Evolutionary conservation across 2,888 invertebrate genomes (phyloP).

Genomic region (Chrysolina haemoptera): DNA sequence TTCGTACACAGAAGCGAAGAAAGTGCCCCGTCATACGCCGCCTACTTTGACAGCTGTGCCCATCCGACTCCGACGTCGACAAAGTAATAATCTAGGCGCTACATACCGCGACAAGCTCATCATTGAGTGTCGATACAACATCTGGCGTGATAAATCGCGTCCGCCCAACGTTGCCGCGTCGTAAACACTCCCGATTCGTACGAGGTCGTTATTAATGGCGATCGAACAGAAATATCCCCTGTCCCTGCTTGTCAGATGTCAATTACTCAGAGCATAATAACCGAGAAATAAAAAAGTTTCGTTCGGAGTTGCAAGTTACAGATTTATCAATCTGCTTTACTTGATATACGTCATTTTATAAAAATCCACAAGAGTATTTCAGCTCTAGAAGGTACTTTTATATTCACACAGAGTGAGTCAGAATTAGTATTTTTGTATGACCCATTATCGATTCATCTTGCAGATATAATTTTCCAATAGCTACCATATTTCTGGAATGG

Average conservation of each 20-base stretch:
- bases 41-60: conserved; percentile 40
- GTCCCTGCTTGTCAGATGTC: conserved; percentile 34
- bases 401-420: too few species aligned
- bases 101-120: conserved; percentile 48
- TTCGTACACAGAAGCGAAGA: background rate
- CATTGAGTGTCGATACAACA: conserved; percentile 51
- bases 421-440: too few species aligned
- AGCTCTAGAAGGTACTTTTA: too few species aligned
- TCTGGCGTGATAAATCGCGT: conserved; percentile 48
- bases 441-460: too few species aligned
- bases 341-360: too few species aligned
- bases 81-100: conserved; percentile 40
- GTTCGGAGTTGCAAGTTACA: background rate
- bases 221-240: conserved; percentile 26
- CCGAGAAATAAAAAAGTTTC: background rate
- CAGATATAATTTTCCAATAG: too few species aligned
- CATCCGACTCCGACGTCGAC: conserved; percentile 47
- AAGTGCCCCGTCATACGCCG: conserved; percentile 7
- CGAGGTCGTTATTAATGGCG: conserved; percentile 29
- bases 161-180: conserved; percentile 35
- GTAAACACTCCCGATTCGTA: conserved; percentile 22
- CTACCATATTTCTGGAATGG: too few species aligned
- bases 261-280: conserved; percentile 20
- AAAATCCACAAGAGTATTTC: too few species aligned
- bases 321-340: background rate